Base-by-base conservation (phyloP, 2,888 invertebrate genomes). In the Folsomia candida region DNA sequence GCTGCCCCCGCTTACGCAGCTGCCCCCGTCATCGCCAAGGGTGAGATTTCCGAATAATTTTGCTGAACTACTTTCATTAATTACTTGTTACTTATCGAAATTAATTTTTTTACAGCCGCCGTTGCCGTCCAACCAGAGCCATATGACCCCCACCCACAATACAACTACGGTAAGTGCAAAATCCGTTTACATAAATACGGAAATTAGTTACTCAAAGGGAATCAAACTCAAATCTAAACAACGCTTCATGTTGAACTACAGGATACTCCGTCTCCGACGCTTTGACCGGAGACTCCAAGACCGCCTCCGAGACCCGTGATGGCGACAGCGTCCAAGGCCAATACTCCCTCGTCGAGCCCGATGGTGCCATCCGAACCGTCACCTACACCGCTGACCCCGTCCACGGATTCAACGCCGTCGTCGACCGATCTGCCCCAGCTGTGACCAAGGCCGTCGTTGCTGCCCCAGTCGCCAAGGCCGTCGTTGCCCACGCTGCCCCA, bases 291-390 rank as follows among this genome's bases (percentile, higher is more conserved):
- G 69, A 69, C 59, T 61, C 72, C 57, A 69, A 69, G 69, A 58
- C 58, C 20, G 61, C 60, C 47, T 26, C 60, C 28, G 72, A 69
- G 58, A 20, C 70, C 29, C 68, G 76, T 3, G 69, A 72, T 25
- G 76, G 73, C 28, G 70, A 76, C 61, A 70, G 67, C 4, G 76
- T 76, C 60, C 67, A 70, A 54, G 76, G 76, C 20, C 71, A 72
- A 61, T 75, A 75, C 69, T 71, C 71, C 58, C 65, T 75, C 26
- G 75, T 75, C 29, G 75, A 75, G 26, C 75, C 75, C 18, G 75
- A 72, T 37, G 75, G 75, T 68, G 24, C 68, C 29, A 59, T 75
- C 66, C 65, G 75, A 28, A 75, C 72, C 47, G 75, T 72, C 47
- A 62, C 68, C 65, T 64, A 68, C 60, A 67, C 63, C 25, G 63